Evolutionary conservation across 1,140 invertebrate species (phyloP).

Genomic region (Galendromus occidentalis): DNA sequence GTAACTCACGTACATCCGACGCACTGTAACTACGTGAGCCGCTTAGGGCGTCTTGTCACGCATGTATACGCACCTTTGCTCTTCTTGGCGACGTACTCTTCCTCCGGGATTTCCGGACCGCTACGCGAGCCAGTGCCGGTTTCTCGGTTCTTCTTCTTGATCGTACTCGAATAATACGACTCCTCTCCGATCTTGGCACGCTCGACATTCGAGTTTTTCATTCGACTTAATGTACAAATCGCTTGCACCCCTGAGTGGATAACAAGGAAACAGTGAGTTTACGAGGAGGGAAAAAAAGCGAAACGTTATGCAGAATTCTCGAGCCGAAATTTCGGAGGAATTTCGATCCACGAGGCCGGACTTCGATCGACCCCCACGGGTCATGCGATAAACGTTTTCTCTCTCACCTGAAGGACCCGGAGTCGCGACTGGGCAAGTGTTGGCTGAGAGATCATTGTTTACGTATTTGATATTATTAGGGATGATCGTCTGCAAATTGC

Average conservation of each 20-base stretch:
- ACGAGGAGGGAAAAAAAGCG: not conserved
- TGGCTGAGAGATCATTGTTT: not conserved
- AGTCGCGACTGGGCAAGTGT: too few relatives aligned
- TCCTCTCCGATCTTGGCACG: slow-evolving; percentile 1
- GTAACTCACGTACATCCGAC: not conserved
- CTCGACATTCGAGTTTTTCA: slow-evolving; percentile 1
- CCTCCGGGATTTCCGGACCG: not conserved
- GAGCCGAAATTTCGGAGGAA: too few relatives aligned
- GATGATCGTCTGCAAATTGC: not conserved
- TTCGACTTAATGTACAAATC: not conserved
- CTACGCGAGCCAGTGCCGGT: too few relatives aligned
- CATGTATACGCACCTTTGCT: not conserved
- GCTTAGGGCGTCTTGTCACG: not conserved
- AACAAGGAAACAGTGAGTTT: not conserved
- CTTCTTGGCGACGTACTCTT: not conserved
- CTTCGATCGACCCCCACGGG: too few relatives aligned
- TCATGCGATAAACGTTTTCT: too few relatives aligned
- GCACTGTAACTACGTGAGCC: not conserved
- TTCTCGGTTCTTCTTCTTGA: not conserved
- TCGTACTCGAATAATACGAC: not conserved
- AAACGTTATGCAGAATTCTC: not conserved
- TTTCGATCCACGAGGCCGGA: too few relatives aligned
- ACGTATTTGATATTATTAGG: slow-evolving; percentile 10
- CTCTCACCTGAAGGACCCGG: too few relatives aligned
- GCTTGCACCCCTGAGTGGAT: not conserved